Conservation (phyloP, 2,888 invertebrate genomes). For the Tortricodes alternella region DNA sequence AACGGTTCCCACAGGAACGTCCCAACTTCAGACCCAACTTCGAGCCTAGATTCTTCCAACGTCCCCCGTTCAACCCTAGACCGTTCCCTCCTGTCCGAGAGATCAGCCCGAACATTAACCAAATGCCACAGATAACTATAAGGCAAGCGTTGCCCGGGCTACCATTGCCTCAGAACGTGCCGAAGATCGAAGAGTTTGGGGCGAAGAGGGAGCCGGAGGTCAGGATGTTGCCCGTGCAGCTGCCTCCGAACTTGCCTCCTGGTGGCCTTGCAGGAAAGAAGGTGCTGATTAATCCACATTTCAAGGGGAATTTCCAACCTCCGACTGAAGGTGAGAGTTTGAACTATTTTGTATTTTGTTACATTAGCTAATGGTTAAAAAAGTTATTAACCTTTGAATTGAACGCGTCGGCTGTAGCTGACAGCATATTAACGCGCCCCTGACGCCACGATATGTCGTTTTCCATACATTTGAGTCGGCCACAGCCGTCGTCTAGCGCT, state of each 20-base stretch:
- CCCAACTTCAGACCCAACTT: slow-evolving; percentile 47
- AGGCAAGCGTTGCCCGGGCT: slow-evolving; percentile 47
- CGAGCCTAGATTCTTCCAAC: slow-evolving; percentile 52
- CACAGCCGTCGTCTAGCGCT: too few species aligned
- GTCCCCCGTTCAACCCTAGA: slow-evolving; percentile 43
- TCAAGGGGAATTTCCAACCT: slow-evolving; percentile 83
- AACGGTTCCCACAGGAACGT: slow-evolving; percentile 47
- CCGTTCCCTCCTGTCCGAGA: slow-evolving; percentile 55
- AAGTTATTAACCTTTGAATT: too few species aligned
- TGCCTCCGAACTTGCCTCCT: slow-evolving; percentile 58
- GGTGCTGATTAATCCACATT: slow-evolving; percentile 87
- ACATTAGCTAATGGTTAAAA: too few species aligned
- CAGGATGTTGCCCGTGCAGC: slow-evolving; percentile 66
- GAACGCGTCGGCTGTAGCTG: too few species aligned
- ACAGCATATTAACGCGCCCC: too few species aligned
- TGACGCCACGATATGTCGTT: too few species aligned
- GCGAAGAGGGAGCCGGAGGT: slow-evolving; percentile 61
- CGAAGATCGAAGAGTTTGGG: slow-evolving; percentile 35
- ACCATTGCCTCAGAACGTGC: slow-evolving; percentile 23
- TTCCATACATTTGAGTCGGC: too few species aligned
- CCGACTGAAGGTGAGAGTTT: slow-evolving; percentile 74
- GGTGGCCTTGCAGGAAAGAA: slow-evolving; percentile 80
- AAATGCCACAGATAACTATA: slow-evolving; percentile 65
- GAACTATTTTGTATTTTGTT: too few species aligned
- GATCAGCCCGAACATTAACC: slow-evolving; percentile 49